Base-by-base conservation (phyloP, 2,888 invertebrate species). In the Pristionchus japonicus region DNA sequence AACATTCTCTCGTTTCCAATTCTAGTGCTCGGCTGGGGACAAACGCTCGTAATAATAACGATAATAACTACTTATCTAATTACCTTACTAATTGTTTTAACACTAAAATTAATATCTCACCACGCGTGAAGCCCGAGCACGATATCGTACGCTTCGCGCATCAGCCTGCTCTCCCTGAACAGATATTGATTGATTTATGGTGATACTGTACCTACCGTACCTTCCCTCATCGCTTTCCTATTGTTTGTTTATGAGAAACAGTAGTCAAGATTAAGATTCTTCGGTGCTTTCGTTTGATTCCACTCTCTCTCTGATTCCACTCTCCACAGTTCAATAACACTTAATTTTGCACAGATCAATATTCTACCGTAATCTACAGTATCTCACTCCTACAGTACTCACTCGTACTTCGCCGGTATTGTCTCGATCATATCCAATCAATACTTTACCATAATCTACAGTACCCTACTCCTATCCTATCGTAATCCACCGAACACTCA, bases 361-460 rank as follows among this genome's bases (percentile, higher is more conserved):
- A 27, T 31, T 27, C 61, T 61, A 61, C 61, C 31, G 34, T 67
- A 34, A 9, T 20, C 74, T n/a, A n/a, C n/a, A n/a, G n/a, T n/a
- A n/a, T n/a, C 40, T 47, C 43, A n/a, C 9, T 17, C 1, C 67
- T 77, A 77, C 77, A 43, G 77, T 77, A 77, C 77, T 77, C 43
- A 77, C 43, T 77, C 77, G 27, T 47, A 47, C 23, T 77, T 43
- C n/a, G 9, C n/a, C 6, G 77, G 77, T 27, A 77, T 43, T 6
- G 77, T n/a, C 27, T 77, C 77, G 43, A 77, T 77, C 77, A 77
- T 77, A 3, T 70, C 70, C 9, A n/a, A n/a, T n/a, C n/a, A n/a
- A n/a, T n/a, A n/a, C n/a, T n/a, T n/a, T n/a, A 15, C 70, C 70
- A 34, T 20, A 13, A 6, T 70, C 37, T 70, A 17, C 9, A 37